A percentile compares a stretch with the other conserved stretches of the same genome.
Conservation (phyloP, 2,113 vertebrate genomes). For the Eurypyga helias region DNA sequence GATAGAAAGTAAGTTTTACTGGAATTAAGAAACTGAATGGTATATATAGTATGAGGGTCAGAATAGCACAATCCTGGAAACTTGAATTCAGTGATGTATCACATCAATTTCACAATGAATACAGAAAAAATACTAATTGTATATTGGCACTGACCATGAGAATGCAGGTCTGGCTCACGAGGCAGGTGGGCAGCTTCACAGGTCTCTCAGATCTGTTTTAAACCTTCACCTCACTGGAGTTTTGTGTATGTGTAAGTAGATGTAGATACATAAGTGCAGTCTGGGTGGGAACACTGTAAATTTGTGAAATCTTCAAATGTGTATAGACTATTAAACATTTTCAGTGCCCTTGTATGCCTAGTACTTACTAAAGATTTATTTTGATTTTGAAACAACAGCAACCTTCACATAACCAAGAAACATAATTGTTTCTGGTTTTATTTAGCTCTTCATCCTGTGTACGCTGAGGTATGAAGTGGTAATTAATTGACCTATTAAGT, state of each 20-base stretch:
- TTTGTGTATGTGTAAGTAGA: neutral
- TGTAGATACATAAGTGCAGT: neutral
- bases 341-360: neutral
- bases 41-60: neutral
- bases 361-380: neutral
- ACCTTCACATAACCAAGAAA: neutral
- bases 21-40: neutral
- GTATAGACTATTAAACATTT: neutral
- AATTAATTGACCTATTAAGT: neutral
- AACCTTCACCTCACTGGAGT: neutral
- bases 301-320: neutral
- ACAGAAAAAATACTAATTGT: neutral
- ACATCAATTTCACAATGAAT: neutral
- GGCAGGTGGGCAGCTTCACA: neutral
- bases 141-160: neutral
- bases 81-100: neutral
- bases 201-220: neutral
- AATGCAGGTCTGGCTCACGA: neutral
- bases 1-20: neutral
- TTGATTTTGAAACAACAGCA: neutral
- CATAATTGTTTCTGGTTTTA: neutral
- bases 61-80: neutral
- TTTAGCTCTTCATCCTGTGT: neutral
- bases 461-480: neutral
- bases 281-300: neutral